Conservation (phyloP, 2,888 invertebrate genomes). For the Drosophila monieri region DNA sequence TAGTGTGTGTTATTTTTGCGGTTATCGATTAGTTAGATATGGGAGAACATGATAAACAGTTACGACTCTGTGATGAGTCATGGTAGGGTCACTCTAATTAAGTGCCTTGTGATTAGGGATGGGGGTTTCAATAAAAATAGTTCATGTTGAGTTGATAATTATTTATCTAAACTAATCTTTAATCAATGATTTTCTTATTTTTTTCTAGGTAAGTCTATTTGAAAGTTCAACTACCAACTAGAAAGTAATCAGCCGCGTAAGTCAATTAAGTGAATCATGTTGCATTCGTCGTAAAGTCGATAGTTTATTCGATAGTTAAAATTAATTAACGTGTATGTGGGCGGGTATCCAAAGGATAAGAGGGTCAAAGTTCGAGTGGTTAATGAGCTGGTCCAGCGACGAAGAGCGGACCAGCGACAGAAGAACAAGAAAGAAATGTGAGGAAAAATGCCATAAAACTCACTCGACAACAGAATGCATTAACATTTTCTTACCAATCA, state of each 20-base stretch:
- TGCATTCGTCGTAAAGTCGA: slow-evolving; percentile 17
- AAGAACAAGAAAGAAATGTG: slow-evolving; percentile 3
- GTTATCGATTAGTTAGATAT: slow-evolving; percentile 73
- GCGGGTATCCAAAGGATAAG: neutral
- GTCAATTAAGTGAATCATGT: slow-evolving; percentile 26
- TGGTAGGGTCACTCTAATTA: slow-evolving; percentile 20
- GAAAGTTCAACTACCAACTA: neutral
- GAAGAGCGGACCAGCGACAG: slow-evolving; percentile 16
- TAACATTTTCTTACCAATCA: slow-evolving; percentile 61
- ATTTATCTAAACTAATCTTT: neutral
- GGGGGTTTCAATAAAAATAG: too few relatives aligned
- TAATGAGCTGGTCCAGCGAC: slow-evolving; percentile 36
- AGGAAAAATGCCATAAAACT: slow-evolving; percentile 30
- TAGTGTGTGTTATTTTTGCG: slow-evolving; percentile 54
- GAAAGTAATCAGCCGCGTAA: slow-evolving; percentile 6
- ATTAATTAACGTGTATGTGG: slow-evolving; percentile 32
- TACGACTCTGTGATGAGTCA: slow-evolving; percentile 28
- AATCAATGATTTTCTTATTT: slow-evolving; percentile 2
- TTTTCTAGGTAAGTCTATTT: slow-evolving; percentile 37
- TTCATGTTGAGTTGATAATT: neutral
- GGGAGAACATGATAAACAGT: slow-evolving; percentile 37
- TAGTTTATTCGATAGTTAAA: slow-evolving; percentile 33
- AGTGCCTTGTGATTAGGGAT: slow-evolving; percentile 24
- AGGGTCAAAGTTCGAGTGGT: slow-evolving; percentile 31
- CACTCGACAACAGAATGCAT: slow-evolving; percentile 61